These are phyloP conservation scores for Drosophila prostipennis DNA, from an alignment of 2,888 invertebrate species.

Conservation along the genomic window DNA sequence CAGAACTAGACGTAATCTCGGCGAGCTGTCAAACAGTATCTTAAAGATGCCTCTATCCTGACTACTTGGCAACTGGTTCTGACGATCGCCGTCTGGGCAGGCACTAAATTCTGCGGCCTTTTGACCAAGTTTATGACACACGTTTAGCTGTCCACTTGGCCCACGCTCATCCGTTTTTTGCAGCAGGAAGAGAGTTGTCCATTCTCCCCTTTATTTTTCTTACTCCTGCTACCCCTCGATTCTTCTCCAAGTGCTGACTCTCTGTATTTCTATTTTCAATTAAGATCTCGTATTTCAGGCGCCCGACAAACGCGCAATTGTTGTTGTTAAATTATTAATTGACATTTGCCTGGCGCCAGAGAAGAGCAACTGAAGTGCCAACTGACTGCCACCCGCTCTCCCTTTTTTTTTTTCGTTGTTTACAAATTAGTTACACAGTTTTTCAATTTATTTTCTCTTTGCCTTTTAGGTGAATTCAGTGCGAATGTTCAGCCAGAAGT, in stretches of 20 bases:
- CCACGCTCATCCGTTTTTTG: constrained; percentile 51
- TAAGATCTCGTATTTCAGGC: constrained; percentile 59
- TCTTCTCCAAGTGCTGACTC: background rate
- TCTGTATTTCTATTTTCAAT: constrained; percentile 47
- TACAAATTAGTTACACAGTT: constrained; percentile 54
- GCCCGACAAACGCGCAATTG: constrained; percentile 54
- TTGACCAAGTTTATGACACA: constrained; percentile 65
- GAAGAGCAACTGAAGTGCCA: constrained; percentile 41
- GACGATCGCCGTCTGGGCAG: constrained; percentile 36
- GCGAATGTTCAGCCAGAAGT: constrained; percentile 33
- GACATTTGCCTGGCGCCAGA: constrained; percentile 63
- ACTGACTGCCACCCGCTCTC: constrained; percentile 18
- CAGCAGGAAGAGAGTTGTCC: constrained; percentile 30
- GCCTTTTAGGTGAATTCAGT: constrained; percentile 56
- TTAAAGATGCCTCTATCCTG: constrained; percentile 52
- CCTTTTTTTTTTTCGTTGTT: constrained; percentile 24
- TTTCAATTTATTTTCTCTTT: constrained; percentile 46
- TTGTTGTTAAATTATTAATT: constrained; percentile 61
- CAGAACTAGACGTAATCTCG: constrained; percentile 53
- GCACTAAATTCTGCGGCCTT: constrained; percentile 49
- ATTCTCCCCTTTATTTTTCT: background rate
- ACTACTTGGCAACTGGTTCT: constrained; percentile 36
- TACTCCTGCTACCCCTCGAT: background rate
- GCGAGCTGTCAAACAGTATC: constrained; percentile 61
- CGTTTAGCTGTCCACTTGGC: constrained; percentile 42